Percentiles rank a stretch among this genome's conserved stretches.
These are phyloP conservation scores for Macrobrachium rosenbergii DNA, from an alignment of 1,140 invertebrate genomes.

Conservation along the genomic window DNA sequence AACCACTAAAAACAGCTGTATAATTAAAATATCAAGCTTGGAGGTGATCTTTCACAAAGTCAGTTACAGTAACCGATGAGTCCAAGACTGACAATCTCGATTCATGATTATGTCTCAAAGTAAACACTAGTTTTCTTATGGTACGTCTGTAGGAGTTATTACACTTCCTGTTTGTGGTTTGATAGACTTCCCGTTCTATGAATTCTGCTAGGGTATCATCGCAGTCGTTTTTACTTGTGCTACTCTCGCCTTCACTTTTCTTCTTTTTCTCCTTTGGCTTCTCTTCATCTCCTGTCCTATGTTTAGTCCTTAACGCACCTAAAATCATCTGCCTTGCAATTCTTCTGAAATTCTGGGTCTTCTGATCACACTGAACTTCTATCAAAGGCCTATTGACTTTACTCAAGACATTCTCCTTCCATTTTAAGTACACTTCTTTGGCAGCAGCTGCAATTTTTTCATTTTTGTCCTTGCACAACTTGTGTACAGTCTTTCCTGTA, in stretches of 20 bases:
- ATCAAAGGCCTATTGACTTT: slow-evolving; percentile 48
- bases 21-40: slow-evolving; percentile 7
- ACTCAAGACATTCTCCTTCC: slow-evolving; percentile 48
- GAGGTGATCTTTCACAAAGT: slow-evolving; percentile 39
- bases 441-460: slow-evolving; percentile 50
- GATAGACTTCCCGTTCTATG: slow-evolving; percentile 55
- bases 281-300: background rate
- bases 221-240: background rate
- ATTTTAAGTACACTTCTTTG: slow-evolving; percentile 40
- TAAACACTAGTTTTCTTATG: slow-evolving; percentile 55
- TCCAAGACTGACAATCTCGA: slow-evolving; percentile 17
- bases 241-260: background rate
- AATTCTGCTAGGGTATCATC: slow-evolving; percentile 45
- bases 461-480: slow-evolving; percentile 41
- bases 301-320: slow-evolving; percentile 37
- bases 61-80: slow-evolving; percentile 31
- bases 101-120: slow-evolving; percentile 46
- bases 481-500: slow-evolving; percentile 56
- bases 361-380: slow-evolving; percentile 54
- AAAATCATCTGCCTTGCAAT: slow-evolving; percentile 54
- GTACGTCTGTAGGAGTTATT: slow-evolving; percentile 50
- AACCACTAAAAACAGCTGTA: too few relatives aligned
- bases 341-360: slow-evolving; percentile 48
- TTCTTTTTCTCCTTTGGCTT: background rate
- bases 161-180: slow-evolving; percentile 20